Evolutionary conservation across 2,888 invertebrate species (phyloP).

Genomic region (Spicauda simplicius): DNA sequence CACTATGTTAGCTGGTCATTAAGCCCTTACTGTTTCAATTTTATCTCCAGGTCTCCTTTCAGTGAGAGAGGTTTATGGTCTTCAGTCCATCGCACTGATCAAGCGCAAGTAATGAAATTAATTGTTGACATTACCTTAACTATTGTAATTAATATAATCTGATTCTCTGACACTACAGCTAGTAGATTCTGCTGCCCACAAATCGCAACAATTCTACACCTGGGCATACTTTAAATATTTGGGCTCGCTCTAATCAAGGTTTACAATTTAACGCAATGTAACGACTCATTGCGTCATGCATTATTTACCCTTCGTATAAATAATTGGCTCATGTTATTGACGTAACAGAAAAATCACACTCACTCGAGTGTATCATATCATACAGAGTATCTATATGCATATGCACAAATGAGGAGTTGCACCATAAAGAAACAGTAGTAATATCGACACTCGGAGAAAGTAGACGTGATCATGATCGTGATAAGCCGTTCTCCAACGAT

Average conservation of each 20-base stretch:
- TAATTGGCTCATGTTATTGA: background rate
- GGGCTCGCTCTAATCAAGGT: constrained; percentile 2
- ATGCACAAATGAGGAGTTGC: background rate
- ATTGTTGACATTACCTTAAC: too few relatives aligned
- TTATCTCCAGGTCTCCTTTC: too few relatives aligned
- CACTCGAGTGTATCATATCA: background rate
- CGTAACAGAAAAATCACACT: background rate
- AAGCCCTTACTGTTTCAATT: too few relatives aligned
- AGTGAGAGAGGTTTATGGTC: too few relatives aligned
- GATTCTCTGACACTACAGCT: background rate
- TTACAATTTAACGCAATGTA: constrained; percentile 3
- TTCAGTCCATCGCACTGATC: too few relatives aligned
- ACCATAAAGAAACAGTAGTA: constrained; percentile 26
- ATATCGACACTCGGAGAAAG: constrained; percentile 75
- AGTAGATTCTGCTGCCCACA: background rate
- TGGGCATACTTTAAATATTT: background rate
- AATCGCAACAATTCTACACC: background rate
- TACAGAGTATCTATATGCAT: background rate
- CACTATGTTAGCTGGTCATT: background rate
- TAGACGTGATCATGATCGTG: constrained; percentile 68
- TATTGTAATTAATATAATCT: background rate
- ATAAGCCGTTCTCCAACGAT: constrained; percentile 70
- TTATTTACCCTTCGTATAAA: background rate
- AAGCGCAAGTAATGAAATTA: too few relatives aligned
- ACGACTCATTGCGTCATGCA: background rate